Evolutionary conservation across 1,140 invertebrate genomes (phyloP).

Genomic region (Tetramorium parvispinum): DNA sequence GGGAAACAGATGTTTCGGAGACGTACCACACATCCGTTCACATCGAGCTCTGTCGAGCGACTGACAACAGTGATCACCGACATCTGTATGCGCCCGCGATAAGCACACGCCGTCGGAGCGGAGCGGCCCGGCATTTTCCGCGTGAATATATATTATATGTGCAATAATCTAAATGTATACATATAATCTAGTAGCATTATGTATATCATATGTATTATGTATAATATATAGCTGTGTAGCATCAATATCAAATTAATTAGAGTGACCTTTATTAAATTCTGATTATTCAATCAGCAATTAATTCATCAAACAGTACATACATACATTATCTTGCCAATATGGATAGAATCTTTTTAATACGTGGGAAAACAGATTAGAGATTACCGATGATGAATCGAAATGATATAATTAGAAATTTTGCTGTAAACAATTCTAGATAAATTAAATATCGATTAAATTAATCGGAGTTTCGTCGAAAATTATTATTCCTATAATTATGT

Average conservation of each 20-base stretch:
- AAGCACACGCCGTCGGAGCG: not conserved
- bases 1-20: not conserved
- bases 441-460: not conserved
- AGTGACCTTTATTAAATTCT: not conserved
- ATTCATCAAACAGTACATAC: not conserved
- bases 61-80: constrained; percentile 14
- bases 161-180: no score
- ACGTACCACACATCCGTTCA: not conserved
- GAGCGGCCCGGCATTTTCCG: not conserved
- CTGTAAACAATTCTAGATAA: not conserved
- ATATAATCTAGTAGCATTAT: not conserved
- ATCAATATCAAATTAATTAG: not conserved
- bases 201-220: no score
- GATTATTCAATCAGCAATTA: not conserved
- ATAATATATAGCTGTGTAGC: not conserved
- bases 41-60: constrained; percentile 1
- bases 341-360: not conserved
- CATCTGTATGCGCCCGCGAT: constrained; percentile 13
- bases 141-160: not conserved
- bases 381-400: not conserved
- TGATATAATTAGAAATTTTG: not conserved
- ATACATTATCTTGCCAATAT: not conserved
- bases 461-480: not conserved
- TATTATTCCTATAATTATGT: not conserved
- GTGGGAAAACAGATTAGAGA: not conserved